phyloP scores from a whole-genome alignment of 2,888 invertebrate species.

The Cryptocephalus moraei region DNA sequence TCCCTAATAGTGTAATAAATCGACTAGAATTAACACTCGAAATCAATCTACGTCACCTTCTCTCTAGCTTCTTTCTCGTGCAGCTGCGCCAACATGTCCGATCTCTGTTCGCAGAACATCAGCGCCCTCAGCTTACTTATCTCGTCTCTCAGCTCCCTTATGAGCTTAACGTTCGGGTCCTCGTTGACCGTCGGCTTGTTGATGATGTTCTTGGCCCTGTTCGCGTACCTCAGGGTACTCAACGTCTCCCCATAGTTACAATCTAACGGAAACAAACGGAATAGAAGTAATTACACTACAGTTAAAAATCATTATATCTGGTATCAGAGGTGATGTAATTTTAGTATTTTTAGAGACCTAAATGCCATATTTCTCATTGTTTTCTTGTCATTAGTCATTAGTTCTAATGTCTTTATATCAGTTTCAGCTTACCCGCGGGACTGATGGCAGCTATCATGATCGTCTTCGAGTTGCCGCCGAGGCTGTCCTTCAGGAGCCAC shows the following conservation, averaged over 20 bases:
- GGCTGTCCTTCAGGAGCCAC: slow-evolving; percentile 78
- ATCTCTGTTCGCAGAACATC: slow-evolving; percentile 50
- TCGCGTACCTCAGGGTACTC: slow-evolving; percentile 78
- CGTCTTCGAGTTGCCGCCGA: slow-evolving; percentile 85
- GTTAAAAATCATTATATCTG: too few relatives aligned
- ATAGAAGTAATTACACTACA: too few relatives aligned
- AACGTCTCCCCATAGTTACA: slow-evolving; percentile 82
- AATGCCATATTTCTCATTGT: too few relatives aligned
- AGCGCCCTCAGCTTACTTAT: slow-evolving; percentile 71
- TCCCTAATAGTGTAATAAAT: too few relatives aligned
- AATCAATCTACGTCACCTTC: slow-evolving; percentile 46
- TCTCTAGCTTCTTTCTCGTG: slow-evolving; percentile 87
- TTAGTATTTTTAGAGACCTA: not conserved
- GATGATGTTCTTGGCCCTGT: slow-evolving; percentile 83
- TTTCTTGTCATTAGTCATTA: too few relatives aligned
- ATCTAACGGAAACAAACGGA: slow-evolving; percentile 38
- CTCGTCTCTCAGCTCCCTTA: slow-evolving; percentile 74
- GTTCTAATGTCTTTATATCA: too few relatives aligned
- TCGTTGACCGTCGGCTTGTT: slow-evolving; percentile 87
- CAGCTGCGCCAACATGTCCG: slow-evolving; percentile 67
- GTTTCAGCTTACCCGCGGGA: slow-evolving; percentile 29
- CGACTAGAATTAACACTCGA: too few relatives aligned
- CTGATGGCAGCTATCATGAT: slow-evolving; percentile 82
- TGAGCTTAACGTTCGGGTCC: slow-evolving; percentile 80
- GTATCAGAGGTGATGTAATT: too few relatives aligned